Evolutionary conservation across 2,797 vertebrate genomes (phyloP), one percentile per base, ranked within the genome.

Genomic region (Anomalospiza imberbis): DNA sequence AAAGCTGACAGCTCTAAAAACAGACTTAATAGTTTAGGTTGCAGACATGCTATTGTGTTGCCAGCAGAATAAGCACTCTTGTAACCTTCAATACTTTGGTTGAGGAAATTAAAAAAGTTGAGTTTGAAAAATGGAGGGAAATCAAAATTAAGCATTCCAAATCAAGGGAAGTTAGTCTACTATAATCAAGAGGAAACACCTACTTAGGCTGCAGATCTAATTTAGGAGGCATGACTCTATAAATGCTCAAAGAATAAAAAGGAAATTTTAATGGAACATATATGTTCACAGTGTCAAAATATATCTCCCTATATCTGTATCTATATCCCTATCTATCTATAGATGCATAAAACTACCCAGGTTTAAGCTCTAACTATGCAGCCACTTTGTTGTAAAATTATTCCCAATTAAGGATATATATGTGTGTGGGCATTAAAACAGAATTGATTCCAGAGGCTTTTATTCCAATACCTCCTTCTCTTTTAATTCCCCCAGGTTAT

Each of bases 51-150:
- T 81, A 47, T 44, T 74, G 79, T 47, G 47, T 31, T 68, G 85
- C 91, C 89, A 94, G 88, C 87, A 94, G 55, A 75, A 86, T 32
- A 84, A 96, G 40, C 45, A 73, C 29, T 84, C 62, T 29, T 70
- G 44, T 82, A 94, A 95, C 87, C 89, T 94, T 94, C 91, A 90
- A 11, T 40, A 81, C 17, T 38, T n/a, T 47, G 36, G 48, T 2
- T 82, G 28, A 91, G 47, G 51, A 91, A 92, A 83, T 31, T 28
- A 65, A 68, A 83, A 68, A 65, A 53, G 44, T 53, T 28, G 29
- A 87, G 57, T 50, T 48, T 40, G n/a, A 80, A 77, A 91, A 81
- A 45, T 2, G 4, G 13, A 44, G 16, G 10, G 24, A 58, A 83
- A 85, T 20, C 7, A 66, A 75, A 83, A 91, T 40, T 17, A 78